Percentiles rank a stretch among this genome's conserved stretches.
phyloP scores from a whole-genome alignment of 2,888 invertebrate species.

The Baccha elongata region DNA sequence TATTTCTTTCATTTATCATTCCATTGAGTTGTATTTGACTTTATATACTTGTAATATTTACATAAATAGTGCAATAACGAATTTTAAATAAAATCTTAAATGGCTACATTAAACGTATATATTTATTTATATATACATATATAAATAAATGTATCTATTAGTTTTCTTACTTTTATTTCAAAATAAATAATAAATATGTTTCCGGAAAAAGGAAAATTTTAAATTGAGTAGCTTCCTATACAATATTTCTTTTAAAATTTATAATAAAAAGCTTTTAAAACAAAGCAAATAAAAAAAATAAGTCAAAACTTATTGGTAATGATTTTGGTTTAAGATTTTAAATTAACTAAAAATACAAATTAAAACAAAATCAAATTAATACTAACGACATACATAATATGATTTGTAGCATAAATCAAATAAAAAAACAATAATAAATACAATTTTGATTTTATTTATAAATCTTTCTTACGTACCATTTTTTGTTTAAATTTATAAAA shows the following conservation, averaged over 20 bases:
- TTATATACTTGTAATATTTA: constrained; percentile 72
- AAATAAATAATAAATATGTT: constrained; percentile 67
- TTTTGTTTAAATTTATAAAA: constrained; percentile 30
- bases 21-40: constrained; percentile 71
- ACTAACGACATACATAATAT: constrained; percentile 26
- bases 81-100: constrained; percentile 71
- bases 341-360: constrained; percentile 24
- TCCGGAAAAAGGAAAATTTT: constrained; percentile 51
- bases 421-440: constrained; percentile 41
- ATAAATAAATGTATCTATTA: constrained; percentile 46
- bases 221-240: constrained; percentile 52
- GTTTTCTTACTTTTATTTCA: constrained; percentile 43
- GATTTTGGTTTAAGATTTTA: constrained; percentile 51
- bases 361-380: constrained; percentile 34
- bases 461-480: constrained; percentile 32
- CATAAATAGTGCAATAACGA: constrained; percentile 74
- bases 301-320: constrained; percentile 45
- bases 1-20: constrained; percentile 69
- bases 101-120: constrained; percentile 69
- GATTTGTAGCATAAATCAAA: constrained; percentile 41
- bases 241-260: constrained; percentile 21
- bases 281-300: constrained; percentile 64
- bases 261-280: constrained; percentile 67
- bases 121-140: constrained; percentile 48
- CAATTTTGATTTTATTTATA: constrained; percentile 28